These are phyloP conservation scores for Sitta europaea DNA, from an alignment of 2,113 vertebrate species.

Conservation along the genomic window DNA sequence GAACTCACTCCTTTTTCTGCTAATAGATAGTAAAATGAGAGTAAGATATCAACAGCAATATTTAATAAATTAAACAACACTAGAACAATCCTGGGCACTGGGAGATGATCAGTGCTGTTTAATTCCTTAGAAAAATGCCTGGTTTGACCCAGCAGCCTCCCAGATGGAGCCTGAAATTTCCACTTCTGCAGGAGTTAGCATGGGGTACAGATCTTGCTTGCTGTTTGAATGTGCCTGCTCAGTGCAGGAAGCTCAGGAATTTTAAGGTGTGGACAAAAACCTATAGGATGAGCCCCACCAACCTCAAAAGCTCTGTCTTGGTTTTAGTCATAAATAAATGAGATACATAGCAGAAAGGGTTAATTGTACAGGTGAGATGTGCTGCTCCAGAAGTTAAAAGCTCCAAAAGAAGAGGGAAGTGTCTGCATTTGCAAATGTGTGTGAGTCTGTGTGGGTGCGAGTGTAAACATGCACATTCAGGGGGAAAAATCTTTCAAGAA, in stretches of 20 bases:
- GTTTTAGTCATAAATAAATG: background rate
- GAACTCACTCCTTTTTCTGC: background rate
- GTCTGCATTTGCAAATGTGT: conserved; percentile 40
- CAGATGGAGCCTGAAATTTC: background rate
- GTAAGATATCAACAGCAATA: background rate
- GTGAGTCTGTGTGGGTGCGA: conserved; percentile 17
- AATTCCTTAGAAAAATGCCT: background rate
- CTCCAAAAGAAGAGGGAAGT: background rate
- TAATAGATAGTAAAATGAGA: background rate
- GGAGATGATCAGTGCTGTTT: background rate
- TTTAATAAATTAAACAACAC: background rate
- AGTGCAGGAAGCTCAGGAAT: background rate
- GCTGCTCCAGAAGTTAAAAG: conserved; percentile 16
- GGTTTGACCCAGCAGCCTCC: background rate
- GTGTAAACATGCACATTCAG: conserved; percentile 28
- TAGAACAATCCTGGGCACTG: background rate
- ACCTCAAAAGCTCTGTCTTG: background rate
- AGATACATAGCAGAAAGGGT: background rate
- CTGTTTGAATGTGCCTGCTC: background rate
- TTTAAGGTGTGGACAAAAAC: background rate
- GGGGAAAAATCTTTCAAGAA: conserved; percentile 35
- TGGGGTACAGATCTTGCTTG: background rate
- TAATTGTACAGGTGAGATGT: background rate
- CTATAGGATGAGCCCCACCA: background rate
- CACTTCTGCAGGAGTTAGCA: background rate